Conservation (phyloP, 2,888 invertebrate genomes). For the Hecatera dysodea region DNA sequence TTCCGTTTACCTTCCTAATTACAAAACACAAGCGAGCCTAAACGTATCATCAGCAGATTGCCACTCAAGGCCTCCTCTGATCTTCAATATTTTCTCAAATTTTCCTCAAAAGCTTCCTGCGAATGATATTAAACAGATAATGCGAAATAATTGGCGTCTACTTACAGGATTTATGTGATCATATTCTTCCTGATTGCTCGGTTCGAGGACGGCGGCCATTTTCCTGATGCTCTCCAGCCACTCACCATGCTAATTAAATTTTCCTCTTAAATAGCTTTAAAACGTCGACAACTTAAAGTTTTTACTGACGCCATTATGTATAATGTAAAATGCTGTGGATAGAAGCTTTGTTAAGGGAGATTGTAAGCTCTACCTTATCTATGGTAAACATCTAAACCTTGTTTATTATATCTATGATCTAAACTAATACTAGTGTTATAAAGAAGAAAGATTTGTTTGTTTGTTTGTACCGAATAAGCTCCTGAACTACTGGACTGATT, state of each 20-base stretch:
- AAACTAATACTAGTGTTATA: too few species aligned
- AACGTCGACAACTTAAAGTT: slow-evolving; percentile 72
- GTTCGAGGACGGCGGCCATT: slow-evolving; percentile 60
- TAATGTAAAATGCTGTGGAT: slow-evolving; percentile 25
- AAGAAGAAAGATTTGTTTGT: too few species aligned
- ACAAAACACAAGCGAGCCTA: slow-evolving; percentile 13
- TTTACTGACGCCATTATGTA: slow-evolving; percentile 41
- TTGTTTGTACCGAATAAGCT: too few species aligned
- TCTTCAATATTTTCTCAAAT: slow-evolving; percentile 40
- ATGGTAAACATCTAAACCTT: too few species aligned
- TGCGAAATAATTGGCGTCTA: slow-evolving; percentile 62
- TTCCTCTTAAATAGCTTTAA: slow-evolving; percentile 72
- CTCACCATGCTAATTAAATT: slow-evolving; percentile 77
- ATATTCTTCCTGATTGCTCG: slow-evolving; percentile 61
- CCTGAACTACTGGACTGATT: too few species aligned
- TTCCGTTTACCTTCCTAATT: slow-evolving; percentile 22
- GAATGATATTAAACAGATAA: slow-evolving; percentile 60
- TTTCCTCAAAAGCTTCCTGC: slow-evolving; percentile 30
- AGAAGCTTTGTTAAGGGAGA: not conserved
- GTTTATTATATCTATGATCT: too few species aligned
- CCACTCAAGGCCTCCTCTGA: slow-evolving; percentile 22
- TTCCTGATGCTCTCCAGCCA: slow-evolving; percentile 68
- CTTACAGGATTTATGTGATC: slow-evolving; percentile 67
- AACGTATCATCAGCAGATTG: slow-evolving; percentile 14
- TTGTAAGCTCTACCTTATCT: not conserved